Evolutionary conservation across 2,888 invertebrate species (phyloP).

Genomic region (Ferrisia virgata): DNA sequence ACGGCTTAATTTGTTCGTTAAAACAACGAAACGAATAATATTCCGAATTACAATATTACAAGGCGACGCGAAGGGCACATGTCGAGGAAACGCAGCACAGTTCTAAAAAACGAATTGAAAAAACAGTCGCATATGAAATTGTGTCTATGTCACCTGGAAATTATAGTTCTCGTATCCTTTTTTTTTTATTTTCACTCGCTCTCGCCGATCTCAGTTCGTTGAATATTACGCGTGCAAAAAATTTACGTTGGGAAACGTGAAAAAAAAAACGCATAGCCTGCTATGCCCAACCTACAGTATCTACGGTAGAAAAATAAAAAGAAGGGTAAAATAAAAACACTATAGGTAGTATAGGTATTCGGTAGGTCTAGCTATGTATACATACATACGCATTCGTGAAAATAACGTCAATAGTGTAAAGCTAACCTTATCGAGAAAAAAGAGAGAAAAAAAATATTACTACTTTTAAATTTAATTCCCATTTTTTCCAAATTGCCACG

Average conservation of each 20-base stretch:
- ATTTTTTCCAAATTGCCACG: constrained; percentile 31
- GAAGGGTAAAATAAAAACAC: background rate
- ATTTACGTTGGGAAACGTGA: background rate
- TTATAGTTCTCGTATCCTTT: constrained; percentile 19
- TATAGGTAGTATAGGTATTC: too few species aligned
- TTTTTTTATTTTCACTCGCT: background rate
- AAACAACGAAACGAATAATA: background rate
- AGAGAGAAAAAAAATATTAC: constrained; percentile 6
- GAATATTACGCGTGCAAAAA: background rate
- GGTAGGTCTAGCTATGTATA: too few species aligned
- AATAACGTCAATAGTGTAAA: constrained; percentile 30
- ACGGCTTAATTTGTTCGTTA: constrained; percentile 1
- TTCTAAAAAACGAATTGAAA: background rate
- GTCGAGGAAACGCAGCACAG: background rate
- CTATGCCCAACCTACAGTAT: background rate
- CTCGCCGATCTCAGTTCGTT: background rate
- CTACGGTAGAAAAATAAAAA: background rate
- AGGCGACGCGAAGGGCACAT: too few species aligned
- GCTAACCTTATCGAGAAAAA: constrained; percentile 2
- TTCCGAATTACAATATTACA: background rate
- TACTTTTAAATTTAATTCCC: constrained; percentile 29
- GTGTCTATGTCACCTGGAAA: constrained; percentile 26
- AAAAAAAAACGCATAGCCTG: background rate
- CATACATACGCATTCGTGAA: background rate
- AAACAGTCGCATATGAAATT: constrained; percentile 7